phyloP scores from a whole-genome alignment of 2,797 vertebrate species.

The Yasuhikotakia modesta region DNA sequence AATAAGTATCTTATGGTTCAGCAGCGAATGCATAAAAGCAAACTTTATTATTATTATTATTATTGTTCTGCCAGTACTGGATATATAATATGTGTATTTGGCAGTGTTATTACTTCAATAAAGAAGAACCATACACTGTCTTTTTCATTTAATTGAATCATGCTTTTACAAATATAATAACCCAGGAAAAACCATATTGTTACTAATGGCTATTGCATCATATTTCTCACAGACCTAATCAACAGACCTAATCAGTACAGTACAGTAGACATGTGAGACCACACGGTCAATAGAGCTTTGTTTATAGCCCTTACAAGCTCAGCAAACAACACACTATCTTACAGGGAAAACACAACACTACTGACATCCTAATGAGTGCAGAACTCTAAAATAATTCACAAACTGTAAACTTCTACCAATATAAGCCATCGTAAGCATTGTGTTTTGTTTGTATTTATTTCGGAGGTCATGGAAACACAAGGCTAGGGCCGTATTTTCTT shows the following conservation, averaged over 20 bases:
- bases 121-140: not conserved
- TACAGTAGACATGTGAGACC: conserved; percentile 27
- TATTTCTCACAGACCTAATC: conserved; percentile 33
- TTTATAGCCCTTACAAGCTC: conserved; percentile 63
- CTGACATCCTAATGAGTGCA: no score
- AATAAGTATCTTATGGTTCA: no score
- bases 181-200: not conserved
- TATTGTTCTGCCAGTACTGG: no score
- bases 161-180: not conserved
- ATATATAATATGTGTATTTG: not conserved
- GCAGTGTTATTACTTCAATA: not conserved
- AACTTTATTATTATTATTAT: no score
- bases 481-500: not conserved
- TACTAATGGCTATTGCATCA: not conserved
- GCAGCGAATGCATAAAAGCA: no score
- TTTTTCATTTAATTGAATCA: not conserved
- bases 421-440: no score
- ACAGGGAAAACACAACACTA: no score
- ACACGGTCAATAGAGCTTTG: conserved; percentile 50
- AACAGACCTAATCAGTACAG: conserved; percentile 57
- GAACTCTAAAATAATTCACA: conserved; percentile 40
- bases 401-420: no score
- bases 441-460: not conserved
- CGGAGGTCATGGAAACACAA: conserved; percentile 3
- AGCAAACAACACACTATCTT: no score